A percentile compares a stretch with the other conserved stretches of the same genome.
Conservation (phyloP, 2,888 invertebrate genomes). For the Drosophila demipolita region DNA sequence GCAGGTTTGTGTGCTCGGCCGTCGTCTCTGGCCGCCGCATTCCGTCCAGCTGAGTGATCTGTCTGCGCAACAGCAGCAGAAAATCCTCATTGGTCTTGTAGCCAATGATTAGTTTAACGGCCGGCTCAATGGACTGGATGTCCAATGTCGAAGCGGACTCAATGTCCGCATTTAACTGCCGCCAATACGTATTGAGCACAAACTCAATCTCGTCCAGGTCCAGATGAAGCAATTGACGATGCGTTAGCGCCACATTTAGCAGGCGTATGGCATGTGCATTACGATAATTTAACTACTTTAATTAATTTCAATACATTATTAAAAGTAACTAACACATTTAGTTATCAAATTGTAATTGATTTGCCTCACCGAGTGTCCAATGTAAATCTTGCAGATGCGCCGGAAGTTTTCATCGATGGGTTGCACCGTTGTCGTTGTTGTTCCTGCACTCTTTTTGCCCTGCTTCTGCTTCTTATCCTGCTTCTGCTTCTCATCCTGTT, state of each 20-base stretch:
- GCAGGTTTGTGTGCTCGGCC: conserved; percentile 47
- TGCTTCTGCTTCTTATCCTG: not conserved
- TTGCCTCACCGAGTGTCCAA: conserved; percentile 82
- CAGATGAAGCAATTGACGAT: conserved; percentile 77
- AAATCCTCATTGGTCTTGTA: conserved; percentile 83
- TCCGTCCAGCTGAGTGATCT: conserved; percentile 51
- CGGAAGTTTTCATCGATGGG: conserved; percentile 79
- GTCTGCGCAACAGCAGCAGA: conserved; percentile 70
- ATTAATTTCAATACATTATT: not conserved
- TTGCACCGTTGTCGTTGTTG: not conserved
- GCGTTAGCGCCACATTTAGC: conserved; percentile 75
- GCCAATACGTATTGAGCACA: conserved; percentile 82
- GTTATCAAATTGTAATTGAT: not conserved
- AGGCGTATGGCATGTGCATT: conserved; percentile 79
- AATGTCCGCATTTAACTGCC: conserved; percentile 78
- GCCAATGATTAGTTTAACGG: conserved; percentile 79
- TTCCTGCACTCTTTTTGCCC: not conserved
- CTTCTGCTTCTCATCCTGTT: not conserved
- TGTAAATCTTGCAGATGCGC: conserved; percentile 83
- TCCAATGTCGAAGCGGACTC: conserved; percentile 37
- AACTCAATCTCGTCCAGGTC: conserved; percentile 83
- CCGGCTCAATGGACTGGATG: conserved; percentile 66
- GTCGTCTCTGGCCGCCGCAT: conserved; percentile 47
- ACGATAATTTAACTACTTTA: conserved; percentile 78
- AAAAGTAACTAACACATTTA: not conserved